Percentiles rank a stretch among this genome's conserved stretches.
Conservation (phyloP, 1,140 invertebrate species). For the Acromyrmex heyeri region DNA sequence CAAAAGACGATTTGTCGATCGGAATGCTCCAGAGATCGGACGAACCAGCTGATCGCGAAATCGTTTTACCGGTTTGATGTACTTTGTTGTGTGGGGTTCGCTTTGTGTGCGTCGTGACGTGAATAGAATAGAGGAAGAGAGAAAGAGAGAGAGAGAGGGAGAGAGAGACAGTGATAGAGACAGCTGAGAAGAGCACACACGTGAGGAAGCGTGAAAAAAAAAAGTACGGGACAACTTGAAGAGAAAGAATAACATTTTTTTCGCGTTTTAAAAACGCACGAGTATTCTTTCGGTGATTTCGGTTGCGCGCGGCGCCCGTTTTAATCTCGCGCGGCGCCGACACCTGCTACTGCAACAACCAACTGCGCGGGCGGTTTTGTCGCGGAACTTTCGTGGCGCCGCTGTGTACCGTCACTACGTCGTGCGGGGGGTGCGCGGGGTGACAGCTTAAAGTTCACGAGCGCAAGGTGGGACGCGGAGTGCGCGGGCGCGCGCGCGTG, state of each 20-base stretch:
- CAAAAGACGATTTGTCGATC: neutral
- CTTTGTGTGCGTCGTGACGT: slow-evolving; percentile 34
- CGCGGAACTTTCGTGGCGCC: slow-evolving; percentile 67
- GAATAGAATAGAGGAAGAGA: neutral
- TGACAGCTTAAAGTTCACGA: slow-evolving; percentile 70
- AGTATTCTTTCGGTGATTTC: slow-evolving; percentile 72
- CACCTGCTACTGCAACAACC: slow-evolving; percentile 64
- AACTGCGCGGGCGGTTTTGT: slow-evolving; percentile 68
- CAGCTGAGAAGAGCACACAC: neutral
- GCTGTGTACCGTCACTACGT: slow-evolving; percentile 41
- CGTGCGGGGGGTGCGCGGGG: slow-evolving; percentile 56
- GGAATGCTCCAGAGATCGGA: slow-evolving; percentile 26
- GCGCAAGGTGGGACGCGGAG: slow-evolving; percentile 57
- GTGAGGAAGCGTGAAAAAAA: slow-evolving; percentile 2
- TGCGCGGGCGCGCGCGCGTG: slow-evolving; percentile 54
- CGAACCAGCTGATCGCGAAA: slow-evolving; percentile 71
- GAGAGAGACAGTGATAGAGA: slow-evolving; percentile 13
- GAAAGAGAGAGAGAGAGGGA: neutral
- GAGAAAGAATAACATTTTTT: neutral
- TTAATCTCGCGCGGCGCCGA: slow-evolving; percentile 64
- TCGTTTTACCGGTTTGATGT: slow-evolving; percentile 62
- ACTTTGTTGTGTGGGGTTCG: slow-evolving; percentile 42
- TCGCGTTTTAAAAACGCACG: no score
- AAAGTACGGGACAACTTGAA: slow-evolving; percentile 43
- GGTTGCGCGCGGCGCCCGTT: slow-evolving; percentile 72